Percentiles rank a stretch among this genome's conserved stretches.
Evolutionary conservation across 2,797 vertebrate species (phyloP).

Genomic region (Heliangelus exortis): DNA sequence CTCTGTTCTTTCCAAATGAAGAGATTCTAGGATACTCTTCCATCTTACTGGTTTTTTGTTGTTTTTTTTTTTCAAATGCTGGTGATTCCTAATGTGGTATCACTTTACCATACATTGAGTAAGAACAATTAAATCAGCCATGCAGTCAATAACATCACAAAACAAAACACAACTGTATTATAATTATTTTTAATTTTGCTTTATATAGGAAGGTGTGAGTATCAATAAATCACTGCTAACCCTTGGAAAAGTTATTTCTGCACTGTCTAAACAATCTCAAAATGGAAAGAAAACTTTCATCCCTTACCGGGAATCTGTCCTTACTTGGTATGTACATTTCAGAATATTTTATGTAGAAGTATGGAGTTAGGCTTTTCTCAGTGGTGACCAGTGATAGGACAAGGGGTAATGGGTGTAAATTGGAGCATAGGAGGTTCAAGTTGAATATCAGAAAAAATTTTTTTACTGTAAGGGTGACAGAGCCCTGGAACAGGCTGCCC

Average conservation of each 20-base stretch:
- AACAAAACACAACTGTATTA: background rate
- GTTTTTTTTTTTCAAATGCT: background rate
- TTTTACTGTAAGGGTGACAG: no score
- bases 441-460: no score
- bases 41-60: background rate
- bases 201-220: conserved; percentile 90
- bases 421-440: no score
- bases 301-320: conserved; percentile 95
- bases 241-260: conserved; percentile 94
- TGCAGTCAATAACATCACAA: background rate
- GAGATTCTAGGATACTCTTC: background rate
- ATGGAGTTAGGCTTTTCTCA: no score
- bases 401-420: no score
- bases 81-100: background rate
- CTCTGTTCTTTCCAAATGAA: background rate
- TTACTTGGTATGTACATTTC: conserved; percentile 89
- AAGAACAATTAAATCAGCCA: background rate
- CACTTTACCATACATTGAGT: background rate
- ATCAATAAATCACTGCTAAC: conserved; percentile 97
- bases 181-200: conserved; percentile 9
- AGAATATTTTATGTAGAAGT: background rate
- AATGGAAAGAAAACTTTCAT: conserved; percentile 86
- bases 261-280: conserved; percentile 88
- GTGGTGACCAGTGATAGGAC: no score
- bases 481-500: no score